Conservation (phyloP, 2,113 vertebrate genomes). For the Cyprinodon brontotheroides region DNA sequence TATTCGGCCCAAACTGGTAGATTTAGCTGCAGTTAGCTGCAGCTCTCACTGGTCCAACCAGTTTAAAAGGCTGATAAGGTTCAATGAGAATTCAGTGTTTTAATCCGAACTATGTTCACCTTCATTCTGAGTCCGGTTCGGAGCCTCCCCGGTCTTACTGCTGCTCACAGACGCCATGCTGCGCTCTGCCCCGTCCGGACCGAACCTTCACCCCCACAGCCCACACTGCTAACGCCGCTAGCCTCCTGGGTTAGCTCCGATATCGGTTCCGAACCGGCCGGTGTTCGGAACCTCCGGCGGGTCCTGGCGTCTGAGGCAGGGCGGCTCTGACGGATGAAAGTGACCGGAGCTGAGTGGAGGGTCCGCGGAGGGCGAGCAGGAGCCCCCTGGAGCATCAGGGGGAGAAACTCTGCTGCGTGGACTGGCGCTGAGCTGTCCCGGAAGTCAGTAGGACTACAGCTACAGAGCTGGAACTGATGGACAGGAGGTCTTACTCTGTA, state of each 20-base stretch:
- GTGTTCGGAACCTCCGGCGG: neutral
- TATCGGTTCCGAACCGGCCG: neutral
- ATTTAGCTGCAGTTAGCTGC: slow-evolving; percentile 24
- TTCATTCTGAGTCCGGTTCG: slow-evolving; percentile 61
- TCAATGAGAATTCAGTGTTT: neutral
- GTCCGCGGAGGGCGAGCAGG: neutral
- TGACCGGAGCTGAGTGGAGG: neutral
- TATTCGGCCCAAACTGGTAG: neutral
- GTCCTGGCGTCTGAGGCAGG: neutral
- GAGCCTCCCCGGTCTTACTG: slow-evolving; percentile 43
- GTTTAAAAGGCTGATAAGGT: neutral
- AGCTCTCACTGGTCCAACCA: neutral
- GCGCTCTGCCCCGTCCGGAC: slow-evolving; percentile 24
- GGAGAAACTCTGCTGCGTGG: neutral
- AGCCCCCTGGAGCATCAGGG: slow-evolving; percentile 8
- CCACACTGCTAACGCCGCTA: slow-evolving; percentile 19
- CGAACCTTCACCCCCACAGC: slow-evolving; percentile 17
- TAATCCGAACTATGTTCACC: slow-evolving; percentile 47
- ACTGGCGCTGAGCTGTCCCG: slow-evolving; percentile 18
- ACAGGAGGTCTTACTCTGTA: slow-evolving; percentile 35
- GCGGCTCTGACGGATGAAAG: neutral
- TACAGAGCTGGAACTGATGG: accelerated
- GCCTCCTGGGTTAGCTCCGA: slow-evolving; percentile 27
- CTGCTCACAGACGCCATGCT: slow-evolving; percentile 65
- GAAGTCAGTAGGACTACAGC: slow-evolving; percentile 21